These are phyloP conservation scores for Mustela erminea DNA, from an alignment of 2,797 vertebrate genomes.

Conservation along the genomic window DNA sequence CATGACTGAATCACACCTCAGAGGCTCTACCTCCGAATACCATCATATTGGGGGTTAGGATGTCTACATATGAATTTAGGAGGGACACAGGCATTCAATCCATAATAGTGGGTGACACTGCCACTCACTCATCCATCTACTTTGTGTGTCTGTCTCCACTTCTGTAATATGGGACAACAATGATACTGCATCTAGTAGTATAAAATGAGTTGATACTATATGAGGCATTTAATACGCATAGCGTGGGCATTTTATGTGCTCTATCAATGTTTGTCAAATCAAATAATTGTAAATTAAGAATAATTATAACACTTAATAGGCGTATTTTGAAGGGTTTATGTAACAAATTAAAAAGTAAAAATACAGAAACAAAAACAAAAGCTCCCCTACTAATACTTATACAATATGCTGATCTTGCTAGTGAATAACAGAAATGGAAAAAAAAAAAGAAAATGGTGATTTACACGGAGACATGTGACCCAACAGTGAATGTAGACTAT, in stretches of 20 bases:
- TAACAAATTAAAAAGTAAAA: background rate
- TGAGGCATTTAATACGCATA: background rate
- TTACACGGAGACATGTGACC: background rate
- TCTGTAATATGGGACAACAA: background rate
- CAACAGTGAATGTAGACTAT: background rate
- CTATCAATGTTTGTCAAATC: background rate
- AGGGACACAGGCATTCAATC: background rate
- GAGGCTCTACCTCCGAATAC: background rate
- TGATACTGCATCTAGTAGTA: background rate
- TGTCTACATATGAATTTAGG: background rate
- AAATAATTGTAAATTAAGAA: background rate
- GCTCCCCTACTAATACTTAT: background rate
- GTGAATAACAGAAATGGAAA: background rate
- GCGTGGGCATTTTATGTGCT: background rate
- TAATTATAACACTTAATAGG: background rate
- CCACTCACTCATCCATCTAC: background rate
- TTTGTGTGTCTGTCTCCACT: background rate
- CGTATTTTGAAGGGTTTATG: background rate
- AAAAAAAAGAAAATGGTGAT: background rate
- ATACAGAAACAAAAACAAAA: background rate
- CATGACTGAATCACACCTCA: background rate
- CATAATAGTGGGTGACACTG: background rate
- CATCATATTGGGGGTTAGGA: background rate
- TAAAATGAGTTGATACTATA: background rate
- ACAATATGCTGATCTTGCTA: background rate